A percentile compares a stretch with the other conserved stretches of the same genome.
These are phyloP conservation scores for Diaperis boleti DNA, from an alignment of 2,888 invertebrate genomes.

Conservation along the genomic window DNA sequence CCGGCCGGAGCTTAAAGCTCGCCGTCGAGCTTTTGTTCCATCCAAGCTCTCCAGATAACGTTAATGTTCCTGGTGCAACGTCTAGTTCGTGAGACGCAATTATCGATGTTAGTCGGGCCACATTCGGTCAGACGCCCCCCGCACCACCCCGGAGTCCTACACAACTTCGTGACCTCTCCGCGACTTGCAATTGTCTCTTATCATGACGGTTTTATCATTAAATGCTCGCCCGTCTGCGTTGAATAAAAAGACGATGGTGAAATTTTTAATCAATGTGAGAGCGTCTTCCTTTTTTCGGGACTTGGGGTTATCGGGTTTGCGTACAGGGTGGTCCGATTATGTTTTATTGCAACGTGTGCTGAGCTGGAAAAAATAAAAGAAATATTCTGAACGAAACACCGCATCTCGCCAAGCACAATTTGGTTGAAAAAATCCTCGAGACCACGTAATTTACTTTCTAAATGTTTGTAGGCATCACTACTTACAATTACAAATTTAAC, in stretches of 20 bases:
- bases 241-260: not conserved
- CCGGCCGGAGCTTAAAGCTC: not conserved
- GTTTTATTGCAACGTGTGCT: too few species aligned
- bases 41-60: conserved; percentile 26
- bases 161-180: conserved; percentile 41
- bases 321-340: too few species aligned
- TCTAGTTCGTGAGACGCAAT: conserved; percentile 43
- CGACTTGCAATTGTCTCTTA: conserved; percentile 41
- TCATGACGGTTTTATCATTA: conserved; percentile 10
- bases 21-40: conserved; percentile 5
- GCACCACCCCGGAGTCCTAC: conserved; percentile 24
- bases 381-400: too few species aligned
- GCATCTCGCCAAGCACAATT: too few species aligned
- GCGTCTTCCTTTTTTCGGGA: too few species aligned
- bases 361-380: too few species aligned
- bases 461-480: too few species aligned
- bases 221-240: too few species aligned
- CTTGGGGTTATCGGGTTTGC: too few species aligned
- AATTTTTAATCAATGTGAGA: not conserved
- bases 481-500: too few species aligned
- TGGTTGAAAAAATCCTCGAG: too few species aligned
- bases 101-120: conserved; percentile 40
- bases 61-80: conserved; percentile 37
- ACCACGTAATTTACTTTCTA: too few species aligned
- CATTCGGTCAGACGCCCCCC: conserved; percentile 37